Percentiles rank a stretch among this genome's conserved stretches.
Conservation (phyloP, 2,113 vertebrate species). For the Excalfactoria chinensis region DNA sequence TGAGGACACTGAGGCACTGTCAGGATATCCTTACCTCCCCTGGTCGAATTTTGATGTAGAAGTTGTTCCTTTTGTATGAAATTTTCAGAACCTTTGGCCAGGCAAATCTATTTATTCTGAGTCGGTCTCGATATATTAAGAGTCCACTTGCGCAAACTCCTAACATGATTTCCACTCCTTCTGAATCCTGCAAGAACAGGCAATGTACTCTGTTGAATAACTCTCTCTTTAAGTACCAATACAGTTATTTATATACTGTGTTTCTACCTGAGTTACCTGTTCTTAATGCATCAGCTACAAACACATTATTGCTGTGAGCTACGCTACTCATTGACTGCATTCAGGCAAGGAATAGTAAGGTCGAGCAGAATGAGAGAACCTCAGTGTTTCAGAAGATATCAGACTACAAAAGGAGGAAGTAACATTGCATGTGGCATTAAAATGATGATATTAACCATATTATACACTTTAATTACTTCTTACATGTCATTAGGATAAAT, state of each 20-base stretch:
- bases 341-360: constrained; percentile 39
- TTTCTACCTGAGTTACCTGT: background rate
- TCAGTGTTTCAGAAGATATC: background rate
- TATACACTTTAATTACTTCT: background rate
- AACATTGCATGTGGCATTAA: background rate
- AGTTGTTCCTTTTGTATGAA: constrained; percentile 99
- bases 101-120: constrained; percentile 96
- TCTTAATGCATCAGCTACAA: constrained; percentile 44
- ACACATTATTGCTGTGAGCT: constrained; percentile 16
- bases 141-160: constrained; percentile 96
- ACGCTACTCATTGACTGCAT: background rate
- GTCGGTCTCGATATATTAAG: constrained; percentile 93
- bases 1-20: no score
- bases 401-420: background rate
- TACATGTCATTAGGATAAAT: background rate
- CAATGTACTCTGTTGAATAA: background rate
- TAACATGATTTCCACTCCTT: constrained; percentile 98
- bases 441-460: background rate
- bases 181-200: constrained; percentile 88
- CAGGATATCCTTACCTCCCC: constrained; percentile 86
- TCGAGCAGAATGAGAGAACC: background rate
- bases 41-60: constrained; percentile 98
- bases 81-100: constrained; percentile 99
- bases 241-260: background rate
- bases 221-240: background rate